phyloP scores from a whole-genome alignment of 2,888 invertebrate genomes.

The Ephialtes manifestator region DNA sequence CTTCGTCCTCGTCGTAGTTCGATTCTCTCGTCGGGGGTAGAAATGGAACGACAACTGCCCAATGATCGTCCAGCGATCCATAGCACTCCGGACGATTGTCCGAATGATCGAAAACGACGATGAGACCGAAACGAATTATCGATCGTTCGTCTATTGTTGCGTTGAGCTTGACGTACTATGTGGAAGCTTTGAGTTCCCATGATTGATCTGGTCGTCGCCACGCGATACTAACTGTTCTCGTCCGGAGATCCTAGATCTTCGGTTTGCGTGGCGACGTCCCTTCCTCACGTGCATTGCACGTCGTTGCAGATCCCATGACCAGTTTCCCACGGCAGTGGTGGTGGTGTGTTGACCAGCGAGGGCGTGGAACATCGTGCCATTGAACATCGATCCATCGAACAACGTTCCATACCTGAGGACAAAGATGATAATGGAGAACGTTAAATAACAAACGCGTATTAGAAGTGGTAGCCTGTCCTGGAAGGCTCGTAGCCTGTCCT shows the following conservation, averaged over 20 bases:
- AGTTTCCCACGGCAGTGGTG: constrained; percentile 83
- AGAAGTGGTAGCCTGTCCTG: background rate
- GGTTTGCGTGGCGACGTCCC: constrained; percentile 85
- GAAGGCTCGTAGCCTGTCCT: background rate
- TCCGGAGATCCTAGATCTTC: constrained; percentile 81
- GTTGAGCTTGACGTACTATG: background rate
- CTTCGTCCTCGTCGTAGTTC: constrained; percentile 1
- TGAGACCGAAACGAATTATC: constrained; percentile 15
- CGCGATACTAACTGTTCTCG: constrained; percentile 84
- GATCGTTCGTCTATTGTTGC: constrained; percentile 26
- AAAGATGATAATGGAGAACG: constrained; percentile 44
- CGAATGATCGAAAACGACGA: constrained; percentile 29
- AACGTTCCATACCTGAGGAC: constrained; percentile 81
- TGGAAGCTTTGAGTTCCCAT: constrained; percentile 18
- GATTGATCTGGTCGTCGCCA: constrained; percentile 78
- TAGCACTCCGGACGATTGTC: constrained; percentile 29
- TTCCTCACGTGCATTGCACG: constrained; percentile 82
- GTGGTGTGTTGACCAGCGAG: constrained; percentile 81
- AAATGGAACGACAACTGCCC: constrained; percentile 43
- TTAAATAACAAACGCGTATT: constrained; percentile 15
- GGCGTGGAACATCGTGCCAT: constrained; percentile 83
- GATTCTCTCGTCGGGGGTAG: background rate
- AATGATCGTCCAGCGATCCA: constrained; percentile 38
- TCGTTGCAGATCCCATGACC: constrained; percentile 78
- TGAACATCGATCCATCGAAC: constrained; percentile 84